Percentiles rank a stretch among this genome's conserved stretches.
phyloP scores from a whole-genome alignment of 2,797 vertebrate genomes.

The Amblyopsis hoosieri region DNA sequence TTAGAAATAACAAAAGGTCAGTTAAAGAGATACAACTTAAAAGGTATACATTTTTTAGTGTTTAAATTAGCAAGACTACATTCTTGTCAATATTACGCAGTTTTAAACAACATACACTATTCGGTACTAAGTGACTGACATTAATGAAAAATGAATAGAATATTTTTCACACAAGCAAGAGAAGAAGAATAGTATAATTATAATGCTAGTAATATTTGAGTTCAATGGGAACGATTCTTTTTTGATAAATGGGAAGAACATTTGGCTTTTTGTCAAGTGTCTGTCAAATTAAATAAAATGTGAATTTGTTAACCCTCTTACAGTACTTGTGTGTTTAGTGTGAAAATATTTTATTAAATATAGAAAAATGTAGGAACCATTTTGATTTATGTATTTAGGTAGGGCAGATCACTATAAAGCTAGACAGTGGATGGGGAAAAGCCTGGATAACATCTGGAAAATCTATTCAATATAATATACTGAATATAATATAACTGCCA shows the following conservation, averaged over 20 bases:
- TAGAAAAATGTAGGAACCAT: no score
- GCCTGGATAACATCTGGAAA: no score
- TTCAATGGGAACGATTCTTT: slow-evolving; percentile 1
- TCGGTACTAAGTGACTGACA: slow-evolving; percentile 40
- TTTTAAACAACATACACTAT: slow-evolving; percentile 21
- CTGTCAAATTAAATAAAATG: slow-evolving; percentile 53
- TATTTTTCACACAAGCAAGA: slow-evolving; percentile 16
- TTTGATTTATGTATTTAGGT: no score
- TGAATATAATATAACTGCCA: no score
- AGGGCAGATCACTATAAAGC: no score
- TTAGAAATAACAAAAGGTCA: slow-evolving; percentile 17
- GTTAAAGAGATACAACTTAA: slow-evolving; percentile 22
- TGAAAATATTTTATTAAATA: not conserved
- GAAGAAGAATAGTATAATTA: not conserved
- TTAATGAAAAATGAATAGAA: slow-evolving; percentile 20
- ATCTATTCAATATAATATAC: no score
- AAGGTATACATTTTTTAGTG: slow-evolving; percentile 20
- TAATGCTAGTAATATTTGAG: not conserved
- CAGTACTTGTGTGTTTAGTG: not conserved
- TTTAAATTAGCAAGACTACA: slow-evolving; percentile 17
- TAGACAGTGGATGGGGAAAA: no score
- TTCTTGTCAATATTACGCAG: not conserved
- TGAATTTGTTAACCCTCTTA: slow-evolving; percentile 9
- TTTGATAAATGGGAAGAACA: slow-evolving; percentile 11
- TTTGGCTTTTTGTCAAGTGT: slow-evolving; percentile 50